Conservation (phyloP, 2,888 invertebrate species). For the Scaptomyza polygonia region DNA sequence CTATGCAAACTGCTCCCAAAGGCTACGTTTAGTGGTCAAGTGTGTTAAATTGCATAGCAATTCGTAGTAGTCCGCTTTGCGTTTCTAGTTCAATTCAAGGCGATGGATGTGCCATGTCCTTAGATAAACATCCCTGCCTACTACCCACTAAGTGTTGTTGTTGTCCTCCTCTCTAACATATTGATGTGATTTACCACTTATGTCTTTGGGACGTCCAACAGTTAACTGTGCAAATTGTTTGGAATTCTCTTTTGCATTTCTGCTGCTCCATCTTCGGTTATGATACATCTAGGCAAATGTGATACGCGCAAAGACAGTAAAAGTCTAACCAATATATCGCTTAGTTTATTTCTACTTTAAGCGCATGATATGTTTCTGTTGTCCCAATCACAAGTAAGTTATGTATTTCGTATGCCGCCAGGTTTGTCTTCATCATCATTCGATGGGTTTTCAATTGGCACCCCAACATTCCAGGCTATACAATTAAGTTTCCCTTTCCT, state of each 20-base stretch:
- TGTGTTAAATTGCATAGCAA: constrained; percentile 81
- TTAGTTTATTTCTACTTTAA: constrained; percentile 44
- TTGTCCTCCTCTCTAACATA: constrained; percentile 66
- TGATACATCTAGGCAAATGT: constrained; percentile 56
- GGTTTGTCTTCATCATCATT: constrained; percentile 10
- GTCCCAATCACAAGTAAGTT: constrained; percentile 38
- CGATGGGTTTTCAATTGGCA: constrained; percentile 42
- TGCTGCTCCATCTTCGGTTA: constrained; percentile 13
- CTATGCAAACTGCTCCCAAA: constrained; percentile 81
- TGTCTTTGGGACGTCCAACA: constrained; percentile 73
- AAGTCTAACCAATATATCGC: constrained; percentile 45
- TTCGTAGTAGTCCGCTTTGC: constrained; percentile 60
- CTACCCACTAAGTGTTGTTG: constrained; percentile 7
- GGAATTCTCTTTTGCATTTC: constrained; percentile 58
- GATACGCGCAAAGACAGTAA: constrained; percentile 51
- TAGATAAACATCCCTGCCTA: constrained; percentile 68
- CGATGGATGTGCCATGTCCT: constrained; percentile 49
- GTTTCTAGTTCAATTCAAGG: constrained; percentile 11
- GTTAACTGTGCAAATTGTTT: constrained; percentile 77
- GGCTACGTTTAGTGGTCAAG: constrained; percentile 81
- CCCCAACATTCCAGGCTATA: neutral
- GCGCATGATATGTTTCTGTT: constrained; percentile 27
- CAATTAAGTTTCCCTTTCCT: neutral
- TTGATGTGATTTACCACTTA: constrained; percentile 82
- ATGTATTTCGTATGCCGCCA: constrained; percentile 30